Conservation (phyloP, 2,888 invertebrate species). For the Metacarcinus magister region DNA sequence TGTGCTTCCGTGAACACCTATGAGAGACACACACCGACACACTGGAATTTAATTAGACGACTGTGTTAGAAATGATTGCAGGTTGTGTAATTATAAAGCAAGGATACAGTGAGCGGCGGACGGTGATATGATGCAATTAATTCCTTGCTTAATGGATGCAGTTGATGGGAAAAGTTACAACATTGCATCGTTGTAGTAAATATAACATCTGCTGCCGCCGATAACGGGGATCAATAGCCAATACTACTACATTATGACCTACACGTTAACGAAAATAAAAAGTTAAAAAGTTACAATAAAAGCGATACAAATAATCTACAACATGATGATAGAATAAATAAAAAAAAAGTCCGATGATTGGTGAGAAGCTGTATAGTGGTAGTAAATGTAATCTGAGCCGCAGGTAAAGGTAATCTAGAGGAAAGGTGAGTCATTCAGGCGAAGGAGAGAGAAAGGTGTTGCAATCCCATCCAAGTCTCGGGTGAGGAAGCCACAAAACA, state of each 20-base stretch:
- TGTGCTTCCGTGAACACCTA: background rate
- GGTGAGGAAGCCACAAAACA: background rate
- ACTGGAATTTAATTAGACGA: constrained; percentile 11
- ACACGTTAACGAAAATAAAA: background rate
- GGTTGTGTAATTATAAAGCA: background rate
- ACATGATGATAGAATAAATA: too few species aligned
- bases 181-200: background rate
- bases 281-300: too few species aligned
- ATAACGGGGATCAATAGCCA: background rate
- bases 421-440: too few species aligned
- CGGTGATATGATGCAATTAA: background rate
- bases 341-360: background rate
- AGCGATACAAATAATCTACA: background rate
- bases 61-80: background rate
- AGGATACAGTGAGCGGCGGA: too few species aligned
- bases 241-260: background rate
- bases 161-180: background rate
- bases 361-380: too few species aligned
- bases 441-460: too few species aligned
- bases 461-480: background rate
- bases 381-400: too few species aligned
- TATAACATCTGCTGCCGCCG: constrained; percentile 13
- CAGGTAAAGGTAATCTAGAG: too few species aligned
- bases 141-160: background rate
- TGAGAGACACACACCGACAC: background rate